Conservation (phyloP, 2,888 invertebrate species). For the Noctua janthe region DNA sequence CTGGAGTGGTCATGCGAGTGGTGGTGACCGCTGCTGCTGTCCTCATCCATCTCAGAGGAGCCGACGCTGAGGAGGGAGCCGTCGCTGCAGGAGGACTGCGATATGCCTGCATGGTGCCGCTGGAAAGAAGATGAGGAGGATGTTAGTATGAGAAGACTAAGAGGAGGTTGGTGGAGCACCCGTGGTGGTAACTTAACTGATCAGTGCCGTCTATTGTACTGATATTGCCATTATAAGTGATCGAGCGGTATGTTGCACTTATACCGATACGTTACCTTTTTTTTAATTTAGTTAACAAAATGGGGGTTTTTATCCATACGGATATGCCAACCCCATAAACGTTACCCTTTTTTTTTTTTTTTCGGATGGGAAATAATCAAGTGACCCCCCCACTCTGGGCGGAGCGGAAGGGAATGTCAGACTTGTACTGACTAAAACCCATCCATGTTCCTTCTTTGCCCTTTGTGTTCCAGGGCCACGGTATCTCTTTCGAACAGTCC, state of each 20-base stretch:
- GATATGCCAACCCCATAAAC: too few species aligned
- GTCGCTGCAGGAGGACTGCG: conserved; percentile 93
- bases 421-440: too few species aligned
- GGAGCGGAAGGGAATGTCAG: too few species aligned
- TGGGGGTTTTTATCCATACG: too few species aligned
- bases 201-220: not conserved
- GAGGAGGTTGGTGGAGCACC: not conserved
- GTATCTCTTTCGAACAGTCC: too few species aligned
- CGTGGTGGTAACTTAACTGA: not conserved
- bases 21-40: conserved; percentile 87
- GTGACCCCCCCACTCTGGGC: too few species aligned
- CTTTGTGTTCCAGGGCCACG: too few species aligned
- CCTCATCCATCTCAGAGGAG: conserved; percentile 94
- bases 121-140: conserved; percentile 65
- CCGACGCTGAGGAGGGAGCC: conserved; percentile 95
- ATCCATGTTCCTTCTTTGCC: too few species aligned
- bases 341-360: too few species aligned
- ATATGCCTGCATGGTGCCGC: conserved; percentile 89
- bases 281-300: too few species aligned
- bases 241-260: not conserved
- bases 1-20: conserved; percentile 79
- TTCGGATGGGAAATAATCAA: too few species aligned
- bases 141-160: conserved; percentile 25
- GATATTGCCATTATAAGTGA: not conserved
- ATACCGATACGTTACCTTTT: not conserved